Percentiles rank a stretch among this genome's conserved stretches.
Conservation (phyloP, 2,797 vertebrate genomes). For the Paedocypris micromegethes region DNA sequence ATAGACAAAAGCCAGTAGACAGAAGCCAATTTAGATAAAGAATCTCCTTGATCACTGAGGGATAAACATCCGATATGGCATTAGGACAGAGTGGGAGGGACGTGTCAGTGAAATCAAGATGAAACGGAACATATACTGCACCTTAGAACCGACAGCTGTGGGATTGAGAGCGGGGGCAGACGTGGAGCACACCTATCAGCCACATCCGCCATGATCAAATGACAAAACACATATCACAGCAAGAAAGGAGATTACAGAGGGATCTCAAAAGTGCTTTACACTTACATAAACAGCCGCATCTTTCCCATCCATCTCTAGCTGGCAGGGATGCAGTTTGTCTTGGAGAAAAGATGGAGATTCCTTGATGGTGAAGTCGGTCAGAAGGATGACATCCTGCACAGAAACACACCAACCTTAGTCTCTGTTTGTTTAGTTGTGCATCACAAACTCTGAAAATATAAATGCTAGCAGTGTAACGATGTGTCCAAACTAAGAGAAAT, state of each 20-base stretch:
- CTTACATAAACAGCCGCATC: conserved; percentile 64
- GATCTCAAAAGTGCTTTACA: conserved; percentile 1
- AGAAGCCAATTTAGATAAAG: conserved; percentile 24
- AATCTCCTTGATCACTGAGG: conserved; percentile 23
- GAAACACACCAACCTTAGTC: neutral
- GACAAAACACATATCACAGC: conserved; percentile 5
- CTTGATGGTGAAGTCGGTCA: conserved; percentile 61
- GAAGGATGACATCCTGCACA: conserved; percentile 61
- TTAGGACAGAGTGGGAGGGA: conserved; percentile 2
- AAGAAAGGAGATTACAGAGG: neutral
- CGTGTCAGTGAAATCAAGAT: neutral
- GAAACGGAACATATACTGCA: conserved; percentile 38
- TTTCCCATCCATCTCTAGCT: conserved; percentile 60
- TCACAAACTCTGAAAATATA: neutral
- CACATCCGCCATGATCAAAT: conserved; percentile 15
- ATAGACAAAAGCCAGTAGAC: conserved; percentile 3
- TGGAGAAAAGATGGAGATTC: conserved; percentile 62
- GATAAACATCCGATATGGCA: conserved; percentile 6
- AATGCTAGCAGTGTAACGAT: too few species aligned
- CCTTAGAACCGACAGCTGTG: conserved; percentile 49
- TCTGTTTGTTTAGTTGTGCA: neutral
- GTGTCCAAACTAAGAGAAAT: too few species aligned
- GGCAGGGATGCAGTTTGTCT: conserved; percentile 63
- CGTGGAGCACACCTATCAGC: conserved; percentile 54
- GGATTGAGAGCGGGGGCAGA: conserved; percentile 30